Conservation (phyloP, 2,888 invertebrate genomes). For the Drosophila diplacantha region DNA sequence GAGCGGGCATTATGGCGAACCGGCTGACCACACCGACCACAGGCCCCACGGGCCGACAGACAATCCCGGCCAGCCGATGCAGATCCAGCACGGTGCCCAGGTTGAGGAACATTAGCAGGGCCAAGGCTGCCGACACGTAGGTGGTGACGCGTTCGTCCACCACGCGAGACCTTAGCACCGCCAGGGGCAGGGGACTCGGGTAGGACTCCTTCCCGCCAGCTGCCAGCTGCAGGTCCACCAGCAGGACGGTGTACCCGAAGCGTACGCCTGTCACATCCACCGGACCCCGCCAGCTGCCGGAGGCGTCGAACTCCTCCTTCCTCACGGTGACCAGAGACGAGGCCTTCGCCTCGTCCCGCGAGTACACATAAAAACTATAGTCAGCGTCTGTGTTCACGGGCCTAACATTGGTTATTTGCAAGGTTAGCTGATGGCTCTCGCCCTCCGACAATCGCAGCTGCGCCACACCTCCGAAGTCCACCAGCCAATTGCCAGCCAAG, state of each 20-base stretch:
- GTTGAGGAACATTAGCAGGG: constrained; percentile 88
- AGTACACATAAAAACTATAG: constrained; percentile 42
- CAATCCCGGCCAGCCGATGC: constrained; percentile 82
- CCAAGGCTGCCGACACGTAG: constrained; percentile 84
- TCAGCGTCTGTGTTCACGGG: constrained; percentile 16
- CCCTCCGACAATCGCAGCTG: constrained; percentile 28
- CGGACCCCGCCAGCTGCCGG: constrained; percentile 48
- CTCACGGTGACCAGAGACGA: constrained; percentile 11
- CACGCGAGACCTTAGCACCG: constrained; percentile 42
- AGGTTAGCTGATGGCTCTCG: constrained; percentile 6
- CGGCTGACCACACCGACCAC: constrained; percentile 86
- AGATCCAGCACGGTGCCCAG: constrained; percentile 91
- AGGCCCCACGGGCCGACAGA: constrained; percentile 86
- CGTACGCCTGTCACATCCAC: constrained; percentile 39
- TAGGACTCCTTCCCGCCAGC: constrained; percentile 3
- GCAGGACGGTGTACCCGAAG: constrained; percentile 53
- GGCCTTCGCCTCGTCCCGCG: constrained; percentile 20
- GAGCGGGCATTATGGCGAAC: constrained; percentile 88
- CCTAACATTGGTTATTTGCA: constrained; percentile 41
- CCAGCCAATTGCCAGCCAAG: constrained; percentile 54
- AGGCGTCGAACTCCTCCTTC: constrained; percentile 6
- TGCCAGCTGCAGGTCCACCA: constrained; percentile 37
- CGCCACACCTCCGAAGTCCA: constrained; percentile 34
- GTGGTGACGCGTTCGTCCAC: constrained; percentile 82
- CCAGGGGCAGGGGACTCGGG: constrained; percentile 28